A percentile compares a stretch with the other conserved stretches of the same genome.
phyloP scores from a whole-genome alignment of 1,140 invertebrate genomes.

The Cepaea nemoralis region DNA sequence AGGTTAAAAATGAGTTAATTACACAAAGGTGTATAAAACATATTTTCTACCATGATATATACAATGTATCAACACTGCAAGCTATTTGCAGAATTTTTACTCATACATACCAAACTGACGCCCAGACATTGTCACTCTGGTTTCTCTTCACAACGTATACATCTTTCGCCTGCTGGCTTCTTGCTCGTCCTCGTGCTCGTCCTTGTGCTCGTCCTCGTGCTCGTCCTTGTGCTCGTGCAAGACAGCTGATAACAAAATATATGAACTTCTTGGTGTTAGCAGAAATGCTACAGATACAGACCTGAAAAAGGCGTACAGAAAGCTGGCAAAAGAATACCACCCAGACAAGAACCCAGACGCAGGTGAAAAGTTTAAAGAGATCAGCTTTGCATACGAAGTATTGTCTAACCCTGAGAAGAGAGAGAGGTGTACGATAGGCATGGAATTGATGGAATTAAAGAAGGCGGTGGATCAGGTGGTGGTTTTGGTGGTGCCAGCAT shows the following conservation, averaged over 20 bases:
- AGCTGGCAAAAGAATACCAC: slow-evolving; percentile 95
- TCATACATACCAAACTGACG: too few species aligned
- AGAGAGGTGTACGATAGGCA: slow-evolving; percentile 94
- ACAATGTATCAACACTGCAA: too few species aligned
- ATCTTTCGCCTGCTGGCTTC: too few species aligned
- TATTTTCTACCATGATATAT: too few species aligned
- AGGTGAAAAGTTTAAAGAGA: slow-evolving; percentile 91
- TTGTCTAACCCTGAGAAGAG: slow-evolving; percentile 96
- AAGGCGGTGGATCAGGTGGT: slow-evolving; percentile 79
- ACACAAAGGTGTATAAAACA: too few species aligned
- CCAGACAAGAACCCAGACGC: slow-evolving; percentile 99
- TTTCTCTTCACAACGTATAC: too few species aligned
- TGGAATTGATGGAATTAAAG: slow-evolving; percentile 97
- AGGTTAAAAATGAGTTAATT: too few species aligned
- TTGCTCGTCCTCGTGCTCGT: too few species aligned
- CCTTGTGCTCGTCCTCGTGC: too few species aligned
- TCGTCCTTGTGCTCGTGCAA: slow-evolving; percentile 61
- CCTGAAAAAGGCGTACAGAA: slow-evolving; percentile 83
- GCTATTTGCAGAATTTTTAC: too few species aligned
- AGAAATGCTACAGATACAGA: slow-evolving; percentile 83
- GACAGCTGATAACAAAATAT: slow-evolving; percentile 83
- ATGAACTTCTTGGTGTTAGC: slow-evolving; percentile 84
- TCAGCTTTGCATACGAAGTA: slow-evolving; percentile 98
- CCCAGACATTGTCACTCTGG: too few species aligned
- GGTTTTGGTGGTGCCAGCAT: slow-evolving; percentile 63